These are phyloP conservation scores for Cordylochernes scorpioides DNA, from an alignment of 2,888 invertebrate species.

Conservation along the genomic window DNA sequence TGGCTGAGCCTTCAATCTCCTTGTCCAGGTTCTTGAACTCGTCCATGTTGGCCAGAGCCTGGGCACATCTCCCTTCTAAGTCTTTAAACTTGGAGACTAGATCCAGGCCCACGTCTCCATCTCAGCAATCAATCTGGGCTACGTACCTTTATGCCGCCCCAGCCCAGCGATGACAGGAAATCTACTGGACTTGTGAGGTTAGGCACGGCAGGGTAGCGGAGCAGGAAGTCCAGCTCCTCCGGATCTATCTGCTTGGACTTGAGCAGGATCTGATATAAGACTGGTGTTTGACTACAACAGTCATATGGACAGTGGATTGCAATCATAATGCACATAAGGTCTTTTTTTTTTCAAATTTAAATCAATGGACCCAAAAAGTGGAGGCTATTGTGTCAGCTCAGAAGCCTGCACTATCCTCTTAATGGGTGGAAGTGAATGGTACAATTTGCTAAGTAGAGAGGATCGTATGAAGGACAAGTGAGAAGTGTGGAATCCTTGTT, in stretches of 20 bases:
- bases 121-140: not conserved
- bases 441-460: no score
- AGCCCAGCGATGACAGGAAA: conserved; percentile 64
- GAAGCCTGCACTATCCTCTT: no score
- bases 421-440: no score
- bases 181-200: conserved; percentile 83
- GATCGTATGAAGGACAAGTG: no score
- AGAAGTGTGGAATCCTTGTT: no score
- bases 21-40: conserved; percentile 65
- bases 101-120: conserved; percentile 1
- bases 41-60: conserved; percentile 55
- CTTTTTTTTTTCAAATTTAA: no score
- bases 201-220: conserved; percentile 66
- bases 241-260: conserved; percentile 60
- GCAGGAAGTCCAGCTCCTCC: conserved; percentile 62
- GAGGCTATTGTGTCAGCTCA: no score
- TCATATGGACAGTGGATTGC: no score
- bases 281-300: no score
- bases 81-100: no score
- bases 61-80: not conserved
- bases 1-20: conserved; percentile 84
- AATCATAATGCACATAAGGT: no score
- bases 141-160: conserved; percentile 63
- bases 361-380: no score
- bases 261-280: conserved; percentile 59